Evolutionary conservation across 2,888 invertebrate genomes (phyloP), one percentile per base, ranked within the genome.

Genomic region (Patella caerulea): DNA sequence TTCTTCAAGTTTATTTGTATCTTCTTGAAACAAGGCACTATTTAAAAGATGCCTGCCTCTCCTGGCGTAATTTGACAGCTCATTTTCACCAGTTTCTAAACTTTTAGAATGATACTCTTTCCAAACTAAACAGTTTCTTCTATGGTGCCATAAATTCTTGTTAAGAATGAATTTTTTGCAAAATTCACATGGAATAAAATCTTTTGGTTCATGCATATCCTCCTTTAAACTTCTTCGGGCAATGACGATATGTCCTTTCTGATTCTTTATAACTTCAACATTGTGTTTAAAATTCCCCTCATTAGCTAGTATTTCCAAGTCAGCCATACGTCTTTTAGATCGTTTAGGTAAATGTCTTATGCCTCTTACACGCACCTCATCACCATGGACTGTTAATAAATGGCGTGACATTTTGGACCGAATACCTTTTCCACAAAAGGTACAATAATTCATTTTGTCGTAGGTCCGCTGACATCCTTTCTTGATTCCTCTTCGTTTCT

Each of bases 211-310:
- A 12, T 24, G 54, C 65, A n/a, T 74, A 15, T 55, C 56, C 19
- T 59, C 74, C 71, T 45, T n/a, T 29, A 59, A 19, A 14, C 14
- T 24, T 59, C 74, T 55, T 59, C 74, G 14, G 14, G 74, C 74
- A n/a, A 59, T 59, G n/a, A 74, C 74, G 17, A 74, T 12, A 19
- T 59, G 11, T 56, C 56, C 56, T n/a, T 56, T 56, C n/a, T 56
- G 56, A 56, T 56, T 74, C 71, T 76, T 72, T 52, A 79, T 19
- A 17, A 82, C 81, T 45, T 78, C 74, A 15, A 80, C 34, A 74
- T 78, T 81, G 55, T 83, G 80, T 52, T 79, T 79, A 54, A 83
- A 81, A 52, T 81, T 83, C 69, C 81, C 81, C 73, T 81, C 81
- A 79, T 81, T 81, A n/a, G 72, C 81, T 53, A 81, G 73, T 11